Base-by-base conservation (phyloP, 2,797 vertebrate genomes). In the Alauda arvensis region DNA sequence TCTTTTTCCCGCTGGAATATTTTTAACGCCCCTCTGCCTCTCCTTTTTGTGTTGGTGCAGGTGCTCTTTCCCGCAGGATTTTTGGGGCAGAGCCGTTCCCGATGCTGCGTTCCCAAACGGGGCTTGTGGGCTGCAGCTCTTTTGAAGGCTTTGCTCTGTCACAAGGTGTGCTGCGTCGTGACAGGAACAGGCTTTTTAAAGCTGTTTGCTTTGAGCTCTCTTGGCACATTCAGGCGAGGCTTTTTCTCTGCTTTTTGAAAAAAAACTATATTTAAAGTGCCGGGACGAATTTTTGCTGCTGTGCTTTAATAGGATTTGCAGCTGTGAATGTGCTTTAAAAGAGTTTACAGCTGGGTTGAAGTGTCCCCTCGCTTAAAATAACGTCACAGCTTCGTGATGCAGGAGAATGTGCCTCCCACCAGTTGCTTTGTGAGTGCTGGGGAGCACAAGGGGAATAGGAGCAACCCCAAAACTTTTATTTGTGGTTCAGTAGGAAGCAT, bases 291-390 rank as follows among this genome's bases (percentile, higher is more conserved):
- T 85, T 84, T 46, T 89, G n/a, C 84, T 0, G 7, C 69, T 71
- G 57, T 40, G 65, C 59, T 87, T 85, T 77, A 68, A 79, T 37
- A 55, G 84, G 82, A 43, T 85, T 83, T 88, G 92, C 91, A 93
- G 91, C 88, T 93, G 88, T 79, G 72, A 74, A 75, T 15, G 69
- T 1, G 28, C 86, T 91, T 86, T 70, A 48, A 77, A 84, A 80
- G 79, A 88, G 66, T 80, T 91, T 91, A 59, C 87, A 93, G 85
- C 87, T 91, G 92, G 76, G 87, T 43, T 90, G 82, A 83, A 91
- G 87, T 48, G 53, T 74, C 82, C 59, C 51, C 81, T 81, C 17
- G 56, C 77, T 89, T 62, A 69, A 90, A 92, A 88, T 85, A 77
- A 71, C 21, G 8, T 20, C 29, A 62, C 57, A 67, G 76, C 87